Base-by-base conservation (phyloP, 2,797 vertebrate species). In the Mycteria americana region DNA sequence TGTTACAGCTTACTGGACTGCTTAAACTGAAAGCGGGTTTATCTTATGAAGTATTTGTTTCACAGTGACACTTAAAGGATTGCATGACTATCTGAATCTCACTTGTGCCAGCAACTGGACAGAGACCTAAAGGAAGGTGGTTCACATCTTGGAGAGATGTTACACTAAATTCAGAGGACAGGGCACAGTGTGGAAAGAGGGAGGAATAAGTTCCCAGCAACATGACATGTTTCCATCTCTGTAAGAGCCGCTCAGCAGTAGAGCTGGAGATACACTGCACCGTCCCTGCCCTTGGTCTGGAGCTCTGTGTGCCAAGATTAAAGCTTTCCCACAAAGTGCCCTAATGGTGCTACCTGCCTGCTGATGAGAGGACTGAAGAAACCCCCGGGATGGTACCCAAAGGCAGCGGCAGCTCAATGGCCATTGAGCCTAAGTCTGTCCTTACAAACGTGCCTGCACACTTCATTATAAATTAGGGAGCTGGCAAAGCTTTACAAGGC, bases 21-120 rank as follows among this genome's bases (percentile, higher is more conserved):
- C 43, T 87, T 56, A 68, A 82, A 82, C 39, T 67, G 30, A 56
- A 89, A 82, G 16, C 1, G 1, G 21, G 33, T 65, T 94, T 85
- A 35, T 87, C 11, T 74, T 31, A 45, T 14, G 7, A 92, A 82
- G 75, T 53, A 41, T 74, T 94, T 90, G 35, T 92, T 89, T 93
- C 39, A 37, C 43, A 16, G 81, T 30, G n/a, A 17, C 70, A 92
- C 10, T 63, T 70, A 70, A 91, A 85, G 51, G 33, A 69, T 65
- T 77, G 17, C 35, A 24, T 5, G 24, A n/a, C 39, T 57, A 10
- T 28, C 30, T 8, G 11, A 73, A 35, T 76, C 31, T 28, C 22
- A 17, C 6, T 72, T 45, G 27, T 46, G 41, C 30, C 35, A 65
- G 46, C 22, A 86, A 67, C 17, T 28, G 39, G 73, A 59, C n/a